phyloP scores from a whole-genome alignment of 2,113 vertebrate species.

The Bubo blakistoni region DNA sequence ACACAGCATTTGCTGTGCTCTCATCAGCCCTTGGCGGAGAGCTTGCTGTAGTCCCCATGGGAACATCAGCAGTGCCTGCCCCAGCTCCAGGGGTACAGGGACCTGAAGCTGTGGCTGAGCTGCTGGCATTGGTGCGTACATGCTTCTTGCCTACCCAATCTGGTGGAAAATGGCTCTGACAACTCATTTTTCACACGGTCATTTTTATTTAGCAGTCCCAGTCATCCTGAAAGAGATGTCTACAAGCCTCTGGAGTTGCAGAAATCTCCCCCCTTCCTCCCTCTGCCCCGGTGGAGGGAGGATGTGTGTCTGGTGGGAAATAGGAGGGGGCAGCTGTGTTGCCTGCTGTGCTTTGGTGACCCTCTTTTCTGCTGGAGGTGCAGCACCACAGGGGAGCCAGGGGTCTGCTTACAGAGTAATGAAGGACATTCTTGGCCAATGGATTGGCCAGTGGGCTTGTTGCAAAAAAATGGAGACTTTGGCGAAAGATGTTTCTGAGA shows the following conservation, averaged over 20 bases:
- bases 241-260: background rate
- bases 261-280: background rate
- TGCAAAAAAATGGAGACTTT: background rate
- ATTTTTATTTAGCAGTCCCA: background rate
- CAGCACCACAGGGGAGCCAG: background rate
- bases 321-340: background rate
- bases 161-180: background rate
- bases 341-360: background rate
- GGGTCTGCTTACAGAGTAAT: background rate
- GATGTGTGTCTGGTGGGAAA: background rate
- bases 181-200: background rate
- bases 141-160: background rate
- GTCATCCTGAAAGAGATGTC: background rate
- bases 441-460: accelerated
- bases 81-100: background rate
- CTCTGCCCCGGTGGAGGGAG: background rate
- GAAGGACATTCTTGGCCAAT: background rate
- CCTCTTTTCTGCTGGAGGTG: background rate
- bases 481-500: background rate
- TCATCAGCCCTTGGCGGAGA: background rate
- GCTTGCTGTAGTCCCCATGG: background rate
- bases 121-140: accelerated
- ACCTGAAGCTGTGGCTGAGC: background rate
- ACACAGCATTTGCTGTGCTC: background rate
- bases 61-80: background rate